A percentile compares a stretch with the other conserved stretches of the same genome.
Conservation (phyloP, 2,888 invertebrate genomes). For the Mellilla xanthometata region DNA sequence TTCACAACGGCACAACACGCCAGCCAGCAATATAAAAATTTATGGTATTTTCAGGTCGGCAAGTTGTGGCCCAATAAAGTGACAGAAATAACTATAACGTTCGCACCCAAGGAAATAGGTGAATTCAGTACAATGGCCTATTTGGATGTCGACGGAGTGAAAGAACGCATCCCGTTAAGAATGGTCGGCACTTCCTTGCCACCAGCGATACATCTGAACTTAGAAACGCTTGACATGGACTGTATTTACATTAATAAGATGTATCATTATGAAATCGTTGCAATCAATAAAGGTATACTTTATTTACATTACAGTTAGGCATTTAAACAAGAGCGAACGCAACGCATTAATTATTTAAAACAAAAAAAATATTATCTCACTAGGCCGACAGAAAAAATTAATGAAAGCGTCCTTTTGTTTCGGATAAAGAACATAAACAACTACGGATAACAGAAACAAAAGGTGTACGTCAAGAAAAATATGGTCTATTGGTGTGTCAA, state of each 20-base stretch:
- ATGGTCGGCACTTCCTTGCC: conserved; percentile 82
- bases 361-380: no score
- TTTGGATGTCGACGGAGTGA: conserved; percentile 82
- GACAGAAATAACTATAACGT: conserved; percentile 78
- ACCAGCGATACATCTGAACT: conserved; percentile 79
- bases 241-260: conserved; percentile 81
- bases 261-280: conserved; percentile 84
- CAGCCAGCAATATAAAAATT: no score
- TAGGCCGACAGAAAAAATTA: no score
- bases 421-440: no score
- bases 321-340: no score
- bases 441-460: no score
- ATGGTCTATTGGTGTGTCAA: no score
- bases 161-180: conserved; percentile 73
- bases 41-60: conserved; percentile 80
- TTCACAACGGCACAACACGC: no score
- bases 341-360: no score
- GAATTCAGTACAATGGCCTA: conserved; percentile 75
- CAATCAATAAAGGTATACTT: conserved; percentile 80
- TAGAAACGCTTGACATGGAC: conserved; percentile 81
- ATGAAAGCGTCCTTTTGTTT: no score
- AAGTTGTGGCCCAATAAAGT: conserved; percentile 82
- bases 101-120: conserved; percentile 78
- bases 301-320: no score
- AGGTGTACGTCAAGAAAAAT: no score